Evolutionary conservation across 2,888 invertebrate species (phyloP).

Genomic region (Scaptodrosophila latifasciaeformis): DNA sequence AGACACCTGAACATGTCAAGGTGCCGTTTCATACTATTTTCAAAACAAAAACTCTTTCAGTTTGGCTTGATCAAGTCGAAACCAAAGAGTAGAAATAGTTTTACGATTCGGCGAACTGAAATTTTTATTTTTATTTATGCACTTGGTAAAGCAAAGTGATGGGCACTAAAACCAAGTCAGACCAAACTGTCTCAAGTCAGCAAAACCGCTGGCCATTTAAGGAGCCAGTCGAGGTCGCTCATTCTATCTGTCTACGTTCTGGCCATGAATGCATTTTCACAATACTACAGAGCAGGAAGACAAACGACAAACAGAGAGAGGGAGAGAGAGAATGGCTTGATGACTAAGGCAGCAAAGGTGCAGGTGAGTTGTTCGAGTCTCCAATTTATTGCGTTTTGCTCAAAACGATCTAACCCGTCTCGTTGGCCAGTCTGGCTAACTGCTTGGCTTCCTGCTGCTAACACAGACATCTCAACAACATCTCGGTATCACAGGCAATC

Average conservation of each 20-base stretch:
- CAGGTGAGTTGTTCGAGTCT: constrained; percentile 29
- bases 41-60: no score
- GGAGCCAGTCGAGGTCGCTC: constrained; percentile 51
- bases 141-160: constrained; percentile 8
- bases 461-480: constrained; percentile 62
- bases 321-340: constrained; percentile 7
- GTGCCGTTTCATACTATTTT: no score
- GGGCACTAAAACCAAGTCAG: constrained; percentile 13
- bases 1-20: constrained; percentile 68
- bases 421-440: constrained; percentile 5
- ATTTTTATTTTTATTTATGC: constrained; percentile 12
- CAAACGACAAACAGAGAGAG: constrained; percentile 5
- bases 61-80: constrained; percentile 14
- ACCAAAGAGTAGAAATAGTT: no score
- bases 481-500: no score
- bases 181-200: constrained; percentile 16
- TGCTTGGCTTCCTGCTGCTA: constrained; percentile 60
- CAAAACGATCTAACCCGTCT: no score
- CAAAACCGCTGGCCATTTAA: constrained; percentile 55
- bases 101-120: no score
- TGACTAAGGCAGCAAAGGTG: constrained; percentile 29
- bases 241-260: constrained; percentile 28
- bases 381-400: constrained; percentile 26
- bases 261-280: constrained; percentile 4
- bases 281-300: neutral